Percentiles rank a stretch among this genome's conserved stretches.
phyloP scores from a whole-genome alignment of 92 coral and sea anemone genomes.

The Blastomussa wellsi region DNA sequence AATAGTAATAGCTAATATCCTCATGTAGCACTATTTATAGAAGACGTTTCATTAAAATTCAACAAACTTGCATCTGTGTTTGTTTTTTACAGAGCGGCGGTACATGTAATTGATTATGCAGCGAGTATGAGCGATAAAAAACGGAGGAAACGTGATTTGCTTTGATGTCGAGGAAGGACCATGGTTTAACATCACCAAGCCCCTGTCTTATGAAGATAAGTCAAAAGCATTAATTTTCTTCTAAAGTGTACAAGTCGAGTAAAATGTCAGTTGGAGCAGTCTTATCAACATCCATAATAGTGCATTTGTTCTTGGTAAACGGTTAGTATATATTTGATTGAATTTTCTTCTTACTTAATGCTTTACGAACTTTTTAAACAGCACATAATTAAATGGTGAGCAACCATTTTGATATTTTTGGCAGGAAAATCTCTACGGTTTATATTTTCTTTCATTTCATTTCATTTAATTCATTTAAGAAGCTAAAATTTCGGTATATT shows the following conservation, averaged over 20 bases:
- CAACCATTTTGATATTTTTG: neutral
- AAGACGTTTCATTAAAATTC: neutral
- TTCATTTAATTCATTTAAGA: neutral
- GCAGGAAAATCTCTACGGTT: neutral
- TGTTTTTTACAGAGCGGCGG: neutral
- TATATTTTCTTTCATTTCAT: neutral
- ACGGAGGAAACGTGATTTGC: neutral
- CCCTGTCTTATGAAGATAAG: neutral
- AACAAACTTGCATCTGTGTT: slow-evolving; percentile 10
- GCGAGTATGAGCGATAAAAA: neutral
- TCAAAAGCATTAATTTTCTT: neutral
- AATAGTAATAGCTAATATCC: neutral
- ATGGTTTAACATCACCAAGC: too few species aligned
- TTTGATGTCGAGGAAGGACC: neutral
- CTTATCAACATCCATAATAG: neutral
- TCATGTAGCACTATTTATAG: neutral
- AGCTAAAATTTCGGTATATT: slow-evolving; percentile 1
- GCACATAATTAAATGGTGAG: neutral
- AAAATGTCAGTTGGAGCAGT: slow-evolving; percentile 7
- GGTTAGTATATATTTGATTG: neutral
- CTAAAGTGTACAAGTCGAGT: neutral
- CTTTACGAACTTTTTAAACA: neutral
- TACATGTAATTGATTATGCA: neutral
- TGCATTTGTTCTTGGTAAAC: neutral
- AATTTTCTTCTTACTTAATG: neutral